Conservation (phyloP, 2,113 vertebrate genomes). For the Strigops habroptila region DNA sequence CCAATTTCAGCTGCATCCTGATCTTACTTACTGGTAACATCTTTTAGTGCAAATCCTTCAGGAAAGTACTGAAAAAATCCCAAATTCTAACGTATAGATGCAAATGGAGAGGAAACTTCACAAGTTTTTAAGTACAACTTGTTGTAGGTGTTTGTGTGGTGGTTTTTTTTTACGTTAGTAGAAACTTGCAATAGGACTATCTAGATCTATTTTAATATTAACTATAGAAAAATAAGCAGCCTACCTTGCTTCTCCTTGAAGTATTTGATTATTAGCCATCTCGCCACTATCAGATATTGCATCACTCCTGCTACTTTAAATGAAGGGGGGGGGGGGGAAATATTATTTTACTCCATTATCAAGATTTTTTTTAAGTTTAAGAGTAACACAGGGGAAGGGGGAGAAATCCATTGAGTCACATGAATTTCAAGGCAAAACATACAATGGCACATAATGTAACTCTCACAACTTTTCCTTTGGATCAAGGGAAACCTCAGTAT, state of each 20-base stretch:
- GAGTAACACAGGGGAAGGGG: fast-evolving
- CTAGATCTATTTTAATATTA: neutral
- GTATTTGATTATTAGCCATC: conserved; percentile 58
- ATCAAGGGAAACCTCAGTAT: neutral
- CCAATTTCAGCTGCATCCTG: neutral
- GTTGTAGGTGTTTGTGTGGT: neutral
- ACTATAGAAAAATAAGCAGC: neutral
- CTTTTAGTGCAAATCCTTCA: neutral
- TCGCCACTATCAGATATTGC: conserved; percentile 64
- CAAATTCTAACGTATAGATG: neutral
- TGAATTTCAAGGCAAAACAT: neutral
- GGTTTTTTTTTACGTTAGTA: neutral
- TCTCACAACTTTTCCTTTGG: neutral
- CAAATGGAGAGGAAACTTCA: neutral
- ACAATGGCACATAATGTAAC: neutral
- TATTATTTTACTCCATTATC: neutral
- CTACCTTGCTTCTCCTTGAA: conserved; percentile 75
- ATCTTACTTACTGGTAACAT: neutral
- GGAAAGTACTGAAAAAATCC: neutral
- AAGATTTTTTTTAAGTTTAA: neutral
- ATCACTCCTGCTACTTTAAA: conserved; percentile 75
- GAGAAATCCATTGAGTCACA: neutral
- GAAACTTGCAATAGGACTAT: neutral
- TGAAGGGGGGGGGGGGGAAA: neutral
- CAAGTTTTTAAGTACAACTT: neutral